phyloP scores from a whole-genome alignment of 2,797 vertebrate genomes.

The Valencia hispanica region DNA sequence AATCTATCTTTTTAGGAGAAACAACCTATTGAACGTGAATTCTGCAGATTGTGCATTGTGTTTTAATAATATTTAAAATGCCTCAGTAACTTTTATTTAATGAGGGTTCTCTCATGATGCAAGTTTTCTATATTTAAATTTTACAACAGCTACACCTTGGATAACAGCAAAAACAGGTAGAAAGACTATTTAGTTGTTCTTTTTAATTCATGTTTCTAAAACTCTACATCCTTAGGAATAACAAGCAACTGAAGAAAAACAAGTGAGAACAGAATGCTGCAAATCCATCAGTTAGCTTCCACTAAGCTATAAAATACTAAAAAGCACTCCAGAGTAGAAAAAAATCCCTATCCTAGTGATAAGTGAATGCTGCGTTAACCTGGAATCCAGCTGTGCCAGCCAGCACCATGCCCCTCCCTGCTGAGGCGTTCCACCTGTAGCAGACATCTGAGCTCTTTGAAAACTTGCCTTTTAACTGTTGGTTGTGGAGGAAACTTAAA shows the following conservation, averaged over 20 bases:
- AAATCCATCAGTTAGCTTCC: background rate
- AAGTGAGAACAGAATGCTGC: background rate
- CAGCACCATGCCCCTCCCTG: conserved; percentile 29
- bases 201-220: conserved; percentile 13
- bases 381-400: conserved; percentile 44
- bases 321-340: conserved; percentile 9
- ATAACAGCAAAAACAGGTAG: conserved; percentile 4
- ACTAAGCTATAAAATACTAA: background rate
- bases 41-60: background rate
- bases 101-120: background rate
- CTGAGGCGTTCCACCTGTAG: conserved; percentile 73
- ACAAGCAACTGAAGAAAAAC: background rate
- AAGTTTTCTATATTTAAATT: background rate
- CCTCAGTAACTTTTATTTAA: background rate
- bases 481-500: background rate
- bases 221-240: conserved; percentile 14
- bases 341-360: conserved; percentile 69
- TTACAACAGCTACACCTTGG: background rate
- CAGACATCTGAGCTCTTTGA: conserved; percentile 64
- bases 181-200: conserved; percentile 6
- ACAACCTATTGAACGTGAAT: background rate
- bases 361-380: conserved; percentile 46
- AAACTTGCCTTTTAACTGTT: conserved; percentile 72
- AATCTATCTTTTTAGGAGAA: background rate
- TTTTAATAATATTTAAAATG: background rate